Percentiles rank a stretch among this genome's conserved stretches.
These are phyloP conservation scores for Setipinna tenuifilis DNA, from an alignment of 2,797 vertebrate genomes.

Conservation along the genomic window DNA sequence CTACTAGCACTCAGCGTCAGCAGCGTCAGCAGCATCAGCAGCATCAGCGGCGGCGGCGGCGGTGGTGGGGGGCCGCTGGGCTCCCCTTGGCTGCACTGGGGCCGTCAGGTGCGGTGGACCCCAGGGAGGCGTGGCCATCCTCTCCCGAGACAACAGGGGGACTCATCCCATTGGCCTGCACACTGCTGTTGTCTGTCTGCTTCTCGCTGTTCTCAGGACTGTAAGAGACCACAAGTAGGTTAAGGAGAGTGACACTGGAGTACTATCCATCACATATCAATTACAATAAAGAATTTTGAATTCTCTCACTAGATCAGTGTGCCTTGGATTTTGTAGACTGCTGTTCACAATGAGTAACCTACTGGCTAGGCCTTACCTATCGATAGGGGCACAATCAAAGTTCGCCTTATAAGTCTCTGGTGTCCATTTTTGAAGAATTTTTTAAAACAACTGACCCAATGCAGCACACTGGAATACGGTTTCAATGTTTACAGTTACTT, in stretches of 20 bases:
- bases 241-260: neutral
- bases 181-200: constrained; percentile 34
- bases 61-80: constrained; percentile 41
- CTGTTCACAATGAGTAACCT: no score
- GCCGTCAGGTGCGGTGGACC: constrained; percentile 42
- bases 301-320: neutral
- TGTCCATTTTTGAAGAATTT: no score
- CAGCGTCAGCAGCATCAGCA: neutral
- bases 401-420: no score
- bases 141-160: constrained; percentile 22
- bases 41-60: constrained; percentile 39
- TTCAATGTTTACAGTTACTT: no score
- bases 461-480: no score
- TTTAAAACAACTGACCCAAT: no score
- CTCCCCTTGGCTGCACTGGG: constrained; percentile 55
- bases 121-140: constrained; percentile 41
- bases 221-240: constrained; percentile 38
- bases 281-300: no score
- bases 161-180: constrained; percentile 62
- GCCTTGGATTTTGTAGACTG: no score
- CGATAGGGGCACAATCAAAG: no score
- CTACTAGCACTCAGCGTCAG: constrained; percentile 69
- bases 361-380: no score
- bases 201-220: constrained; percentile 57
- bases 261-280: neutral